phyloP scores from a whole-genome alignment of 2,113 vertebrate species.

The Thinocorus orbignyianus region DNA sequence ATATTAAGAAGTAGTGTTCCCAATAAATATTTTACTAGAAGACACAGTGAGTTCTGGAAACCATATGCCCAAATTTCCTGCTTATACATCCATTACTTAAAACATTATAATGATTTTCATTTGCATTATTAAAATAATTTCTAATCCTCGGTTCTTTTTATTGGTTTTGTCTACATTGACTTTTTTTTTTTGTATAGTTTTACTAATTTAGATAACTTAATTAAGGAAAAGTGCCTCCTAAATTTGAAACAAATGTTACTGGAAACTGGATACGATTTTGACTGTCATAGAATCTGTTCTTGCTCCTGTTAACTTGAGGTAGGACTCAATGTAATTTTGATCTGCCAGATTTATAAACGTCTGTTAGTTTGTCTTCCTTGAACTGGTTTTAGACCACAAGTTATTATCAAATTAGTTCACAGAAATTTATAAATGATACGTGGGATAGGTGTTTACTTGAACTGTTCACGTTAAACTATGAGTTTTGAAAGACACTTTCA shows the following conservation, averaged over 20 bases:
- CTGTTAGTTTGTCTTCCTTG: constrained; percentile 10
- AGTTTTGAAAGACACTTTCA: constrained; percentile 24
- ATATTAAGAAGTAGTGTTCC: constrained; percentile 49
- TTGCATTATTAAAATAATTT: constrained; percentile 44
- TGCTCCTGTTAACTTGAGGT: constrained; percentile 28
- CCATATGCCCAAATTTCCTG: constrained; percentile 14
- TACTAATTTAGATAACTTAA: constrained; percentile 58
- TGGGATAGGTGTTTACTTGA: background rate
- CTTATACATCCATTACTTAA: background rate
- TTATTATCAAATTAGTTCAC: background rate
- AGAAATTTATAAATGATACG: background rate
- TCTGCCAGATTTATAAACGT: constrained; percentile 16
- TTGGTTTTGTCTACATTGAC: background rate
- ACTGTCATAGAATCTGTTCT: background rate
- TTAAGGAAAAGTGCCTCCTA: constrained; percentile 40
- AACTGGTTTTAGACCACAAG: background rate
- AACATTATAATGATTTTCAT: constrained; percentile 40
- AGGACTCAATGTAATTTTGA: background rate
- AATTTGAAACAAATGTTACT: constrained; percentile 65
- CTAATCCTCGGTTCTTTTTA: constrained; percentile 1
- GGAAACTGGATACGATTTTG: constrained; percentile 22
- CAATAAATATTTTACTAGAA: constrained; percentile 57
- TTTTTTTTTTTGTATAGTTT: constrained; percentile 44
- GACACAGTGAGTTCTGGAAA: constrained; percentile 32
- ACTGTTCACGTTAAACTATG: background rate